Evolutionary conservation across 2,113 vertebrate species (phyloP).

Genomic region (Labeo catla): DNA sequence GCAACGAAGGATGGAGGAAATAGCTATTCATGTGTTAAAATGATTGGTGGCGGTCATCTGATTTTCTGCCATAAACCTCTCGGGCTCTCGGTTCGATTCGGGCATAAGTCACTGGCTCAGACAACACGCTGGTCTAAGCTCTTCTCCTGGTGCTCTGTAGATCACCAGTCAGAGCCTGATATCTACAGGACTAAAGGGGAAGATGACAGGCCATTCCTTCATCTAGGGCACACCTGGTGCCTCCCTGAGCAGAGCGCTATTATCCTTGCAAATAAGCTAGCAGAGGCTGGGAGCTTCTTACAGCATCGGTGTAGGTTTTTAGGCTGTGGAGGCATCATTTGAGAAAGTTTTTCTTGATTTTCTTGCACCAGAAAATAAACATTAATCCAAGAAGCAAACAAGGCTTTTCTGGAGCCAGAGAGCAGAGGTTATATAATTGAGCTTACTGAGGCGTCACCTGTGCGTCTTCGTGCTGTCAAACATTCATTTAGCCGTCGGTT

Average conservation of each 20-base stretch:
- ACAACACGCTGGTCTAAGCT: background rate
- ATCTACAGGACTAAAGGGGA: constrained; percentile 2
- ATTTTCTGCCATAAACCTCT: constrained; percentile 25
- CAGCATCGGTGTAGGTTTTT: background rate
- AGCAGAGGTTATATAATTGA: constrained; percentile 22
- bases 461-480: constrained; percentile 3
- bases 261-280: constrained; percentile 12
- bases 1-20: background rate
- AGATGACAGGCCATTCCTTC: background rate
- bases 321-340: background rate
- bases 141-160: background rate
- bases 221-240: constrained; percentile 10
- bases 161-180: constrained; percentile 8
- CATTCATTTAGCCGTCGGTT: background rate
- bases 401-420: background rate
- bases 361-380: constrained; percentile 13
- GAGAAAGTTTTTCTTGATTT: constrained; percentile 22
- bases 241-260: too few species aligned
- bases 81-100: background rate
- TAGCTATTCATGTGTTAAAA: background rate
- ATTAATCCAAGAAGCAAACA: background rate
- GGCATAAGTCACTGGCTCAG: constrained; percentile 6
- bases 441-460: background rate
- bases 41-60: constrained; percentile 11
- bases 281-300: background rate